Evolutionary conservation across 2,113 vertebrate species (phyloP).

Genomic region (Alosa alosa): DNA sequence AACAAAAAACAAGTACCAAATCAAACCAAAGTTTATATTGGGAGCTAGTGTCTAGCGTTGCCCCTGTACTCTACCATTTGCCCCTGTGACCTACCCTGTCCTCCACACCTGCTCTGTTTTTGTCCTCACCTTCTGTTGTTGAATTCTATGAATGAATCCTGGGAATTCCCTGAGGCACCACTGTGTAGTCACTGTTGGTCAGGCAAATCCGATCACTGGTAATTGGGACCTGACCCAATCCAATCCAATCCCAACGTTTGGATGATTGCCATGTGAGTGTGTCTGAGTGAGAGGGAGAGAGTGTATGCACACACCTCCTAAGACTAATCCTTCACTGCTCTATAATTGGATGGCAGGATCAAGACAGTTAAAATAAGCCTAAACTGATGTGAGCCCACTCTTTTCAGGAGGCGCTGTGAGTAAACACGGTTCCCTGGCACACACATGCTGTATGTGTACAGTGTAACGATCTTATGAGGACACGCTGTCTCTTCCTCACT

Average conservation of each 20-base stretch:
- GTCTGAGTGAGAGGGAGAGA: too few species aligned
- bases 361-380: conserved; percentile 54
- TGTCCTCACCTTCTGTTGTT: neutral
- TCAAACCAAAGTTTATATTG: neutral
- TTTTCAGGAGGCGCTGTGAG: neutral
- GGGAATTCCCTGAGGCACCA: neutral
- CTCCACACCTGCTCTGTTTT: neutral
- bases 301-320: too few species aligned
- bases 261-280: neutral
- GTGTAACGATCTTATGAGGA: neutral
- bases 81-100: neutral
- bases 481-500: neutral
- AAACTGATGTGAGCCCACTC: neutral
- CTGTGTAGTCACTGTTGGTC: neutral
- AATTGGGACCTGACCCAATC: neutral
- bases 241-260: neutral
- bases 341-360: conserved; percentile 61
- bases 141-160: neutral
- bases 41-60: too few species aligned
- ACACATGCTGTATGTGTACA: neutral
- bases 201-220: neutral
- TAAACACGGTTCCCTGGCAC: neutral
- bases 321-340: conserved; percentile 48
- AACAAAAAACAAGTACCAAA: too few species aligned
- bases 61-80: too few species aligned